Percentiles rank a stretch among this genome's conserved stretches.
Conservation (phyloP, 2,888 invertebrate genomes). For the Clanis bilineata region DNA sequence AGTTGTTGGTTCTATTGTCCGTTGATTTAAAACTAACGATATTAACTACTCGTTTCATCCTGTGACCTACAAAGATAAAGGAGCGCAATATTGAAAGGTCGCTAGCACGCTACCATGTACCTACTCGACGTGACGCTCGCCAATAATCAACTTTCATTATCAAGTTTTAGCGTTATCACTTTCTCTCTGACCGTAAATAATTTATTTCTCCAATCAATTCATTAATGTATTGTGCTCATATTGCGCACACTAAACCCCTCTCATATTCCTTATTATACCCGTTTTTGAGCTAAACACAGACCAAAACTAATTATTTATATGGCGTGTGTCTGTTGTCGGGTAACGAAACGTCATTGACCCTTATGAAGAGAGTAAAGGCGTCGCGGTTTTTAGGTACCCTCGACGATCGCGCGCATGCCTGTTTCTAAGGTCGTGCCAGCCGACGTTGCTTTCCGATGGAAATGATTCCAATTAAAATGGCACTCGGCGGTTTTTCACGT, state of each 20-base stretch:
- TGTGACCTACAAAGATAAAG: constrained; percentile 44
- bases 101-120: constrained; percentile 26
- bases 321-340: constrained; percentile 33
- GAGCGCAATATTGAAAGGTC: constrained; percentile 28
- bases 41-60: constrained; percentile 37
- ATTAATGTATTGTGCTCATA: background rate
- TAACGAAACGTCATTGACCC: constrained; percentile 68
- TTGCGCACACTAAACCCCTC: background rate
- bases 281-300: background rate
- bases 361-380: constrained; percentile 61
- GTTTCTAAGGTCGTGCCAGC: constrained; percentile 70
- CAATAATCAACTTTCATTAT: constrained; percentile 14
- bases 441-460: constrained; percentile 58
- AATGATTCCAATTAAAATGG: constrained; percentile 71
- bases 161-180: constrained; percentile 10
- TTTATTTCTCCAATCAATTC: background rate
- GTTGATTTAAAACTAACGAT: background rate
- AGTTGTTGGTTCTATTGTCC: background rate
- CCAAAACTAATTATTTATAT: constrained; percentile 4
- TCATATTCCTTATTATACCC: background rate
- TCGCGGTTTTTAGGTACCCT: constrained; percentile 66
- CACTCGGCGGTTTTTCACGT: constrained; percentile 43
- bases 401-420: constrained; percentile 75
- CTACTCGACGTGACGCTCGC: background rate
- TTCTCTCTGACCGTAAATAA: constrained; percentile 6